Conservation (phyloP, 1,140 invertebrate species). For the Leucophenga varia region DNA sequence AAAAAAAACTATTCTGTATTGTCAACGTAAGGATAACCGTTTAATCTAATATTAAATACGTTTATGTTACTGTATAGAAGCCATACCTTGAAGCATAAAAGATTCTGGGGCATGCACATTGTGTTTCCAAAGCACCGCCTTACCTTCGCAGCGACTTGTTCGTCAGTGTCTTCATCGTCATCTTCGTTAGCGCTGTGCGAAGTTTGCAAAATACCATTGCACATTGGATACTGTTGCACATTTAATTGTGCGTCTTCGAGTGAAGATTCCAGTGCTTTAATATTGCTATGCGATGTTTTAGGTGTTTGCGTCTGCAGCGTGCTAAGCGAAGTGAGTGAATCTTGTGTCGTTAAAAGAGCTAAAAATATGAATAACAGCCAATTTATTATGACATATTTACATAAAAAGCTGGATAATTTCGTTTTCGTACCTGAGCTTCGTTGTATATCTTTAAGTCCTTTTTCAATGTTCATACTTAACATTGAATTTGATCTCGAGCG, state of each 20-base stretch:
- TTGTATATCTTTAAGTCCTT: slow-evolving; percentile 53
- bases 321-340: slow-evolving; percentile 37
- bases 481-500: slow-evolving; percentile 41
- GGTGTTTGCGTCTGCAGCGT: slow-evolving; percentile 35
- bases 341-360: slow-evolving; percentile 38
- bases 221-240: not conserved
- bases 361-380: not conserved
- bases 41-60: slow-evolving; percentile 56
- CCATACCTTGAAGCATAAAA: slow-evolving; percentile 77
- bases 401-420: not conserved
- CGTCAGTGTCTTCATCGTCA: slow-evolving; percentile 24
- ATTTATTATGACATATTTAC: not conserved
- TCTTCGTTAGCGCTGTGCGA: slow-evolving; percentile 24
- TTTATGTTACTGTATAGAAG: slow-evolving; percentile 52
- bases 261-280: not conserved
- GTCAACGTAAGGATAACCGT: no score
- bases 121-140: slow-evolving; percentile 64
- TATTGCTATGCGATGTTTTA: slow-evolving; percentile 15
- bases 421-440: slow-evolving; percentile 37
- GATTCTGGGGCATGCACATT: slow-evolving; percentile 71
- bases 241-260: not conserved
- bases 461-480: slow-evolving; percentile 48
- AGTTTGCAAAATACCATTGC: no score
- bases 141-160: slow-evolving; percentile 61
- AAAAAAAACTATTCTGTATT: no score